Base-by-base conservation (phyloP, 92 coral and sea anemone genomes). In the Phenganax subtilis region DNA sequence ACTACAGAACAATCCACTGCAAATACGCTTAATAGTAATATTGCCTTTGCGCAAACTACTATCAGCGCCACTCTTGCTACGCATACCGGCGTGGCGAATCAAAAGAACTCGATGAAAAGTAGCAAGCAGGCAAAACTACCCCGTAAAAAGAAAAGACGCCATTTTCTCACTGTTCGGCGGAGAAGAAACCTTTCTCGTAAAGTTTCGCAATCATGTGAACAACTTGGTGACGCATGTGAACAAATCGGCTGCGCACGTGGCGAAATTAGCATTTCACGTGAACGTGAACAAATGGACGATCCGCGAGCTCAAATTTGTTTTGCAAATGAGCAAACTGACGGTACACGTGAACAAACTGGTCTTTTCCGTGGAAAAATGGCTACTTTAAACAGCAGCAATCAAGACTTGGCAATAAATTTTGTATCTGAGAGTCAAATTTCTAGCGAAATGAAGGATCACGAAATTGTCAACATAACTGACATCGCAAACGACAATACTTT, bases 141-240 rank as follows among this genome's bases (percentile, higher is more conserved):
- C 9, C 72, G 83, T 12, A 79, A 53, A 31, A 79, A 79, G 74
- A 79, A 79, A 54, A 74, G 83, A 51, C 73, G 83, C 0, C 74
- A 65, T 57, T 64, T 79, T 25, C 56, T 79, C 9, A 37, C 47
- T 37, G 47, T 37, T 37, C 47, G 47, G 1, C 47, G 47, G 47
- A 37, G 47, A 37, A 37, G 4, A 37, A 37, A 37, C 25, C 73
- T 74, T 14, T 0, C 30, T 31, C 73, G 74, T 44, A 63, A 56
- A 10, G 10, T 57, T 31, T 17, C 27, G 7, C 51, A 9, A 29
- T 29, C 37, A 12, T 47, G 83, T 65, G 59, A 52, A 28, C 67
- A 37, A 28, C 30, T 1, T 47, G 69, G 28, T 54, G 47, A 54
- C 28, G 52, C 53, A 30, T 67, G 12, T 27, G 81, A 15, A 0